Evolutionary conservation across 2,113 vertebrate species (phyloP), one percentile per base, ranked within the genome.

Genomic region (Mus pahari): DNA sequence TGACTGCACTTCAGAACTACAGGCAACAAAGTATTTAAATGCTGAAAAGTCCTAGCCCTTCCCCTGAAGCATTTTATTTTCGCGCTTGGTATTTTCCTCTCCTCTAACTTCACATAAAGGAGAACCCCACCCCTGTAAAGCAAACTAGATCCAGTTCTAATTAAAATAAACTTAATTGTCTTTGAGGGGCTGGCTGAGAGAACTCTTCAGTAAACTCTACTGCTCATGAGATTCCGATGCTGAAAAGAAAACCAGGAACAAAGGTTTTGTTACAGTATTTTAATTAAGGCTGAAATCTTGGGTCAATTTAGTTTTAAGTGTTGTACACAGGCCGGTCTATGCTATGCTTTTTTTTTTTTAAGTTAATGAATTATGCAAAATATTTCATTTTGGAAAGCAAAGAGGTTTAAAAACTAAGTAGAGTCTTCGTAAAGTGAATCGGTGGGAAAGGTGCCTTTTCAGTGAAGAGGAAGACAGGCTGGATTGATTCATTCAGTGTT

Each of bases 11-110:
- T 92, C 75, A 71, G 53, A 91, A 42, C 60, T 36, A 78, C 71
- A 87, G 87, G 88, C 89, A 97, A 96, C 92, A 95, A 97, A 96
- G 97, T 96, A n/a, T 84, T 94, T 5, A 89, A 36, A 75, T 79
- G 86, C 87, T 92, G 95, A 50, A 70, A 94, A 91, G 92, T 86
- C 95, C 94, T 91, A 74, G 94, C 39, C 89, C 66, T 96, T 55
- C 86, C 93, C 33, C 53, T 86, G 70, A 86, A 77, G 26, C 5
- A 50, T 77, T 45, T 79, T 8, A 58, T 77, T 45, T 89, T 14
- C 73, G 53, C 79, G 28, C 66, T 92, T 86, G 45, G 50, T 74
- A n/a, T 71, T 36, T 48, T 82, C 68, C 17, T 4, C 36, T n/a
- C 50, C 33, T 83, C 36, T 96, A 87, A 96, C 22, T 90, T 91